Base-by-base conservation (phyloP, 2,888 invertebrate species). In the Ophioninae sp. region DNA sequence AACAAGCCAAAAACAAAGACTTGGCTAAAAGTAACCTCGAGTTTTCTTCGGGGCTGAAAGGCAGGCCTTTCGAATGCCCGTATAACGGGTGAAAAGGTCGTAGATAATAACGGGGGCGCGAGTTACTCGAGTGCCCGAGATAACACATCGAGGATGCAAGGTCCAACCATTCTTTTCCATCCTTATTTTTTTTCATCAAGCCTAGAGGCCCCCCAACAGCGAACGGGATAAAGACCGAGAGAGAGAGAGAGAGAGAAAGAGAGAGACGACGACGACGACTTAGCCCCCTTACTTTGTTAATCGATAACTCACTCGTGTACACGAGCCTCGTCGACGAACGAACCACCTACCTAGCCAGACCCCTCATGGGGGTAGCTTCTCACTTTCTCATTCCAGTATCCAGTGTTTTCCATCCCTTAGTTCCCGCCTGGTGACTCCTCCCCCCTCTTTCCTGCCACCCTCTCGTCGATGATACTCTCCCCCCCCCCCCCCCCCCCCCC, bases 221-320 rank as follows among this genome's bases (percentile, higher is more conserved):
- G 39, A 61, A 59, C 41, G 75, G 10, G 65, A 76, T 44, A 56
- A 20, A 61, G 72, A 73, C 59, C 20, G 68, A 73, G 30, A 30
- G 30, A 3, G 30, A 30, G 30, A 30, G 30, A 30, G 71, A 58
- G 39, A 30, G 30, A 30, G 30, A 30, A 3, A 30, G 30, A 30
- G 30, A 30, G 30, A 30, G 30, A 30, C 2, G 3, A 30, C 30
- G 30, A 30, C 30, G 30, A 30, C 3, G 87, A 87, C 90, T 90
- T 91, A 90, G 88, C 88, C 88, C 88, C 87, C 83, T 65, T 51
- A 51, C 23, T n/a, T 85, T 86, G 87, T 73, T 85, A 87, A 90
- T 91, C 91, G 91, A 92, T 92, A 92, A 91, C 91, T 91, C 91
- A 91, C 89, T 92, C 91, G 90, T 90, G 90, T 90, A 90, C 88